phyloP scores from a whole-genome alignment of 2,797 vertebrate species.

The Potorous gilbertii region DNA sequence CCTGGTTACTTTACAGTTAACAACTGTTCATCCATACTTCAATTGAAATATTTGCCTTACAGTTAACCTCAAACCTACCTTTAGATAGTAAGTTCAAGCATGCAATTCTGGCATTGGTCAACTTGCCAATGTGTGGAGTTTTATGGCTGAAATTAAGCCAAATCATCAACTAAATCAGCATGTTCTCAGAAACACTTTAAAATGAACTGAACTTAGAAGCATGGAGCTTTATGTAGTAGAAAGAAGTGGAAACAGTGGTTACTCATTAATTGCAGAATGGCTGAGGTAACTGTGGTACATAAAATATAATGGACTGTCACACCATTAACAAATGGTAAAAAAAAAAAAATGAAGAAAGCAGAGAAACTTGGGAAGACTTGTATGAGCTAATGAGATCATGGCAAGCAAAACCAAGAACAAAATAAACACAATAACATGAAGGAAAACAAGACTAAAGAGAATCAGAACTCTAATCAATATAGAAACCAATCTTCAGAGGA shows the following conservation, averaged over 20 bases:
- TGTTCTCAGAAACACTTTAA: conserved; percentile 33
- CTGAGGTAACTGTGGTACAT: neutral
- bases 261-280: neutral
- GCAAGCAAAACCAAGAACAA: neutral
- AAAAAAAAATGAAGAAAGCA: neutral
- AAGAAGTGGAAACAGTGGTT: neutral
- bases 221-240: neutral
- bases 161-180: conserved; percentile 24
- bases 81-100: conserved; percentile 38
- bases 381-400: neutral
- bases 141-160: conserved; percentile 52
- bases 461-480: neutral
- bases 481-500: neutral
- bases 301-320: neutral
- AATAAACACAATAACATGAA: neutral
- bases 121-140: conserved; percentile 32
- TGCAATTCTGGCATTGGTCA: conserved; percentile 54
- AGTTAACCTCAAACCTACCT: conserved; percentile 54
- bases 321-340: neutral
- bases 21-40: conserved; percentile 15
- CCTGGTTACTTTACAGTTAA: conserved; percentile 13
- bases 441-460: neutral
- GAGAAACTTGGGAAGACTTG: neutral
- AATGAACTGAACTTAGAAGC: conserved; percentile 50
- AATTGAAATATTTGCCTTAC: neutral